Evolutionary conservation across 2,797 vertebrate species (phyloP), one percentile per base, ranked within the genome.

Genomic region (Chromobotia macracanthus): DNA sequence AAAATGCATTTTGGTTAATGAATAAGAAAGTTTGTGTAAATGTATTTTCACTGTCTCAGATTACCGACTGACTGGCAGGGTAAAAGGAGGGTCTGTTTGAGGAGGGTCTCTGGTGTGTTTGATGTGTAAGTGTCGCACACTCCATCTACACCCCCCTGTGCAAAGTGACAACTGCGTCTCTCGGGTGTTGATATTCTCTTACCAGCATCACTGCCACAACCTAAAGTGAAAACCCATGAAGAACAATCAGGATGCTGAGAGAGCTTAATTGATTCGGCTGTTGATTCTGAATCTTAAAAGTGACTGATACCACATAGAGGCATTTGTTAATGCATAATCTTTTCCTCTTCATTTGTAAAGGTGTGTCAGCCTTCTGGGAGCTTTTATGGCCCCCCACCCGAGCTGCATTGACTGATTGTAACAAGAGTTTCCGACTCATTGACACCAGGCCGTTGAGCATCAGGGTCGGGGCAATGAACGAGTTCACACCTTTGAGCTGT

Each of bases 391-490:
- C 55, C 72, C 76, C 69, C 69, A 72, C 83, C 71, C 80, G 2
- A 2, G 65, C 76, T 53, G 63, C 35, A 51, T 80, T 84, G 63
- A 71, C 74, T 79, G 23, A 61, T 80, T 86, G 80, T 75, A 85
- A 79, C 66, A 66, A 70, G 83, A 84, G 82, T 21, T 67, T 58
- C 35, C 68, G 84, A 78, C 88, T 87, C 86, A 89, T 90, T 91
- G 87, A 92, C 90, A 90, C 90, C 82, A 83, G 58, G 84, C 74
- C 89, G 91, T 88, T 81, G 91, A 88, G 85, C 79, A 82, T 83
- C 82, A 77, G 78, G 76, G 79, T 79, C 83, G 83, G 80, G 69
- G 75, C 68, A 80, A 83, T 78, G 75, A 69, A 72, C 80, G 70
- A 84, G 72, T 82, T 89, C 72, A 82, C 84, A 19, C 84, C 83